Percentiles rank a stretch among this genome's conserved stretches.
These are phyloP conservation scores for Microcebus griseorufus DNA, from an alignment of 2,113 vertebrate species.

Conservation along the genomic window DNA sequence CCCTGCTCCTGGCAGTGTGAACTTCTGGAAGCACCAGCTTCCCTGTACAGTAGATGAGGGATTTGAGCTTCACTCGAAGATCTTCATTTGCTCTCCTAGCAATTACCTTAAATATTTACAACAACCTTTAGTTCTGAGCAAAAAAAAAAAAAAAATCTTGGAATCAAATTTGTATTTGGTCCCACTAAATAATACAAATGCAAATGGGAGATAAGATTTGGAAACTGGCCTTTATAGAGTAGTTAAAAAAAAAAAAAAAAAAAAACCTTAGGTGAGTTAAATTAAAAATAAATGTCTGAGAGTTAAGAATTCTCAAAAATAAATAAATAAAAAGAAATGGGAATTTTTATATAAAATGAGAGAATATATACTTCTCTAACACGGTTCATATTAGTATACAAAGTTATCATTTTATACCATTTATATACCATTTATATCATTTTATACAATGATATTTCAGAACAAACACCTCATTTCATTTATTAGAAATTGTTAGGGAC, in stretches of 20 bases:
- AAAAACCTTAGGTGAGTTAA: neutral
- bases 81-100: neutral
- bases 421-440: neutral
- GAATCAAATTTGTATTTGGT: constrained; percentile 21
- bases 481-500: too few species aligned
- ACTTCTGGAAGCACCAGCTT: neutral
- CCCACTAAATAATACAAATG: neutral
- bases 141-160: neutral
- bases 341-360: neutral
- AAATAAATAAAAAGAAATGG: neutral
- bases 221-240: neutral
- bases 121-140: neutral
- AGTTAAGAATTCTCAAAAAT: too few species aligned
- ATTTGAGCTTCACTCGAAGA: neutral
- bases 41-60: neutral
- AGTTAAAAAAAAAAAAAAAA: neutral
- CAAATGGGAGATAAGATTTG: neutral
- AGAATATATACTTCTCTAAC: neutral
- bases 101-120: neutral
- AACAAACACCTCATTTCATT: neutral
- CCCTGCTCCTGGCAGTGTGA: too few species aligned
- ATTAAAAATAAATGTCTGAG: neutral
- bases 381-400: neutral
- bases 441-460: neutral
- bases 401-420: neutral